Conservation (phyloP, 1,140 invertebrate species). For the Drosophila neocordata region DNA sequence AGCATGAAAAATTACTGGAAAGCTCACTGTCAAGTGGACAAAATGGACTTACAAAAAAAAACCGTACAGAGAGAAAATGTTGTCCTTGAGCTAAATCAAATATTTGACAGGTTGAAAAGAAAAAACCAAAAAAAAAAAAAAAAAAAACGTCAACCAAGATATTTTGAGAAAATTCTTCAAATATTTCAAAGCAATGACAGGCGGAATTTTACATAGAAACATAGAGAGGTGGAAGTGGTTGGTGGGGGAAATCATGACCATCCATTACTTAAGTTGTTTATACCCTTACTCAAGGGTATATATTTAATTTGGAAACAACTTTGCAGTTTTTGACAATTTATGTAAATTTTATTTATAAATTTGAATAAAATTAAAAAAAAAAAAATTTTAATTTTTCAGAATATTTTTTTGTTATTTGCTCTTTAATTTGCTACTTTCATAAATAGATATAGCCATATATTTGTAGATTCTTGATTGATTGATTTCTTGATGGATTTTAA, state of each 20-base stretch:
- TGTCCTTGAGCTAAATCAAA: constrained; percentile 50
- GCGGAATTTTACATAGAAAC: not conserved
- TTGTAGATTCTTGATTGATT: no score
- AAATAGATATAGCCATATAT: no score
- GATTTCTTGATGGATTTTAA: no score
- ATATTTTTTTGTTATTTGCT: no score
- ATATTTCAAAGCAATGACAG: not conserved
- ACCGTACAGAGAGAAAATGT: not conserved
- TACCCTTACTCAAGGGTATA: not conserved
- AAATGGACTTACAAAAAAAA: constrained; percentile 10
- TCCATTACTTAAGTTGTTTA: constrained; percentile 12
- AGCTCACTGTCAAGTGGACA: constrained; percentile 23
- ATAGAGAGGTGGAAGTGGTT: not conserved
- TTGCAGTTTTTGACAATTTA: not conserved
- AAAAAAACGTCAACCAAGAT: not conserved
- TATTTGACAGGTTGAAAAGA: constrained; percentile 45
- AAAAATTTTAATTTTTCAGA: no score
- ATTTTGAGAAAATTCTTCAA: not conserved
- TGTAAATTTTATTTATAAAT: no score
- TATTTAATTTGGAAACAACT: not conserved
- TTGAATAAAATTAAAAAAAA: no score
- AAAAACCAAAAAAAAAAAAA: constrained; percentile 4
- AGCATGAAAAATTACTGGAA: not conserved
- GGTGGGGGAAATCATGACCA: not conserved
- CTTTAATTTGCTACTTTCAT: no score